phyloP scores from a whole-genome alignment of 2,797 vertebrate species.

The Spondyliosoma cantharus region DNA sequence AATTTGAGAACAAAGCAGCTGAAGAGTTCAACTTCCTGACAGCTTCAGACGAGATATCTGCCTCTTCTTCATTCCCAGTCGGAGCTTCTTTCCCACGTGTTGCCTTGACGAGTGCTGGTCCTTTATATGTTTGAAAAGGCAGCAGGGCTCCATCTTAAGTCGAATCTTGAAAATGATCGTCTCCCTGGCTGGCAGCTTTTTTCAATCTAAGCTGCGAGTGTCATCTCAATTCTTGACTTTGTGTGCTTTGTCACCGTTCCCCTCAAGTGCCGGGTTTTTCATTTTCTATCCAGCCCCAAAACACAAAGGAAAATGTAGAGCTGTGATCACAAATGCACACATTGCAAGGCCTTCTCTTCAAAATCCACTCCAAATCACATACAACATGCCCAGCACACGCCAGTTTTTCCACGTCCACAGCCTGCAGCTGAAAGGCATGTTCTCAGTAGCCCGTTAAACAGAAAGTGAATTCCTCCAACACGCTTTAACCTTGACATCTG shows the following conservation, averaged over 20 bases:
- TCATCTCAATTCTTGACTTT: constrained; percentile 46
- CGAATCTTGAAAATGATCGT: constrained; percentile 63
- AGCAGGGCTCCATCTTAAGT: constrained; percentile 62
- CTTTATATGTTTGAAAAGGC: constrained; percentile 60
- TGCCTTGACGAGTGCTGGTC: constrained; percentile 36
- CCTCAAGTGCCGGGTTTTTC: constrained; percentile 10
- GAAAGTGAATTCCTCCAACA: constrained; percentile 61
- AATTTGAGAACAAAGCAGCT: constrained; percentile 26
- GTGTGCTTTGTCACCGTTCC: constrained; percentile 38
- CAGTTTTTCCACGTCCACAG: constrained; percentile 20
- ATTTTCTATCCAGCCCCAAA: constrained; percentile 40
- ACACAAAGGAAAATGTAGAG: constrained; percentile 36
- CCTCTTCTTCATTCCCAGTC: constrained; percentile 42
- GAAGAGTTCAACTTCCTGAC: neutral
- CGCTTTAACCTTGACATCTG: constrained; percentile 72
- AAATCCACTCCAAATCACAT: neutral
- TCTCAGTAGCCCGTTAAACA: constrained; percentile 65
- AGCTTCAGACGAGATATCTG: constrained; percentile 24
- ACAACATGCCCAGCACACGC: neutral
- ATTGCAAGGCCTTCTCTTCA: neutral
- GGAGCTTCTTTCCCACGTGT: constrained; percentile 43
- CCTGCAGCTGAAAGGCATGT: constrained; percentile 54
- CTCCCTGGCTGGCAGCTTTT: constrained; percentile 53
- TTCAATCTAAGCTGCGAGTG: constrained; percentile 48
- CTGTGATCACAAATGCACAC: constrained; percentile 37